Base-by-base conservation (phyloP, 2,888 invertebrate genomes). In the Cephus sareptanus region DNA sequence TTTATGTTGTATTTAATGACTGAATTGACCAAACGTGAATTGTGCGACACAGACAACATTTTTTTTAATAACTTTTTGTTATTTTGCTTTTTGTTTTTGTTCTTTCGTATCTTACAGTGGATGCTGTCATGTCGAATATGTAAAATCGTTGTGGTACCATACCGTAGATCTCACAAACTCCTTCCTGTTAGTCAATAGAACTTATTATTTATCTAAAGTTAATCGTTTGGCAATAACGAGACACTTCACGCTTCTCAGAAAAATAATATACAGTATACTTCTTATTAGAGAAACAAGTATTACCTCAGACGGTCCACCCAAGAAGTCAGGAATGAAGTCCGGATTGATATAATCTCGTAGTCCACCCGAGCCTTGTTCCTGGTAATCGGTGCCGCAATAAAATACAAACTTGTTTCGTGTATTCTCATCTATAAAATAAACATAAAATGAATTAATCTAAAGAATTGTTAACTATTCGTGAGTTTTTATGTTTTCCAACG, bases 371-470 rank as follows among this genome's bases (percentile, higher is more conserved):
- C 94, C 95, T 87, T 96, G 96, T 40, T 91, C 91, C 82, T 95
- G 92, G 89, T 97, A 97, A 91, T 97, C 97, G 86, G 96, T 96
- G 73, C 97, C 97, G 81, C 97, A 97, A 92, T 97, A 98, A 91
- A 98, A 97, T 89, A 98, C 93, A 92, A 98, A 98, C 92, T 98
- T 98, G 86, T 96, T 96, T 81, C 98, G 95, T 0, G 98, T 98
- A 91, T 97, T 96, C 91, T 98, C 98, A 92, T 98, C 98, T 96
- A 89, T 0, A 90, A 83, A 4, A 75, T 0, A 77, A 82, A 40
- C 23, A 6, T 37, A 9, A 1, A 77, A 33, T 68, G 69, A n/a
- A 56, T 23, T 23, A 56, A 23, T 56, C 71, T 13, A 23, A 71
- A 71, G 23, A 33, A 31, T 33, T 71, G 31, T 33, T 34, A 34